Conservation (phyloP, 1,140 invertebrate species). For the Sesamia nonagrioides region DNA sequence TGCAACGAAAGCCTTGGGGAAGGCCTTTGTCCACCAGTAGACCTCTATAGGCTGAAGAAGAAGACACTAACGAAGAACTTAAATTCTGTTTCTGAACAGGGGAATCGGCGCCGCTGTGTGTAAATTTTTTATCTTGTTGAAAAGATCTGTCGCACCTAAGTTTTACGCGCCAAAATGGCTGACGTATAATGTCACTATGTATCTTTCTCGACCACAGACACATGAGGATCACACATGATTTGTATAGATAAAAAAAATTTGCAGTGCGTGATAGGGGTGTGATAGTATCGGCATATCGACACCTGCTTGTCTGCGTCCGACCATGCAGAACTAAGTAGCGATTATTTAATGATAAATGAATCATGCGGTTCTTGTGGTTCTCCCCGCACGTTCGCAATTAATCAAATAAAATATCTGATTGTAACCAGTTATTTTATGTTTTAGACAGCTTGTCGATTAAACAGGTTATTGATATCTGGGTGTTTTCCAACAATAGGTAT, state of each 20-base stretch:
- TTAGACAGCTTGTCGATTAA: background rate
- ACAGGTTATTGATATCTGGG: background rate
- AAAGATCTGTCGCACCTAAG: background rate
- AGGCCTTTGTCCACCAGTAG: too few relatives aligned
- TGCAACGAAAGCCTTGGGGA: too few relatives aligned
- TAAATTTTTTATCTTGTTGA: constrained; percentile 14
- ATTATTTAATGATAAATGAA: constrained; percentile 22
- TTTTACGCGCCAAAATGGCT: constrained; percentile 3
- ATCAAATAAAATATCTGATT: background rate
- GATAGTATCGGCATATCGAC: background rate
- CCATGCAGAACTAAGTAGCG: background rate
- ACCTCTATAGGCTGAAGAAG: too few relatives aligned
- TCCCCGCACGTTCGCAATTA: background rate
- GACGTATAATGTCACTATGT: constrained; percentile 1
- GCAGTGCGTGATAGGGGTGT: constrained; percentile 6
- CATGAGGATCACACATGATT: background rate
- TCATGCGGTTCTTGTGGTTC: background rate
- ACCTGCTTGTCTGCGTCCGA: background rate
- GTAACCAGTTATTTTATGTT: background rate
- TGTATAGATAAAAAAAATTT: background rate
- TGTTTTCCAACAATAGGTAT: background rate
- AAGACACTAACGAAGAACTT: too few relatives aligned
- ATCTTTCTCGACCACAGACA: background rate
- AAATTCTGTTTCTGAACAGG: too few relatives aligned
- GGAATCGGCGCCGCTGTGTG: too few relatives aligned